Evolutionary conservation across 2,797 vertebrate species (phyloP), one percentile per base, ranked within the genome.

Genomic region (Pangasius djambal): DNA sequence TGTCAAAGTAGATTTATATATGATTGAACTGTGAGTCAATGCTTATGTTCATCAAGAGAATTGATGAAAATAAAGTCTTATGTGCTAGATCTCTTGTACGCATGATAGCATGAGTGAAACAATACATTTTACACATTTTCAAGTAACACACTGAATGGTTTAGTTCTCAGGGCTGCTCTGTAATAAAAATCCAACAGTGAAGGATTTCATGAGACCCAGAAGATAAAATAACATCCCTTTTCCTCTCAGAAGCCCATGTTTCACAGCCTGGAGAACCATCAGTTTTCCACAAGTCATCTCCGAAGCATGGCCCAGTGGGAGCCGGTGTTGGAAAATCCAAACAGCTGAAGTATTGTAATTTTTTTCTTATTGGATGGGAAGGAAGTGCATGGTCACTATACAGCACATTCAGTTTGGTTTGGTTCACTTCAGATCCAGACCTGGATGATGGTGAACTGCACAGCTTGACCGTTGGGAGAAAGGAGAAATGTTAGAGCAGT

Each of bases 361-460:
- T 85, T 55, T 65, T 78, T 85, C 61, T 77, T 89, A 65, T 89
- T 72, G 70, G 82, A 87, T 88, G 65, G 85, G 65, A 89, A 87
- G 86, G 86, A 92, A 82, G 72, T 86, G 61, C 78, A 89, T 81
- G 70, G 82, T 90, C 69, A 18, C 48, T 88, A 85, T 88, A 63
- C 61, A 52, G 65, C 83, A 85, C 44, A 52, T 70, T 22, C 7
- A 12, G 28, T 84, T 84, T 84, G 44, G 65, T 55, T 70, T 34
- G 44, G 48, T 85, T 37, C 15, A 1, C 59, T 65, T 83, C 81
- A 65, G 18, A 59, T 81, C 18, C 18, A 59, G 40, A 48, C 83
- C 31, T 85, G 48, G 50, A 85, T 57, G 81, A 77, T 9, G 52
- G 79, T 12, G 40, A 70, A 57, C 44, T 59, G 52, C 67, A 40